A percentile compares a stretch with the other conserved stretches of the same genome.
Evolutionary conservation across 2,113 vertebrate species (phyloP).

Genomic region (Rattus rattus): DNA sequence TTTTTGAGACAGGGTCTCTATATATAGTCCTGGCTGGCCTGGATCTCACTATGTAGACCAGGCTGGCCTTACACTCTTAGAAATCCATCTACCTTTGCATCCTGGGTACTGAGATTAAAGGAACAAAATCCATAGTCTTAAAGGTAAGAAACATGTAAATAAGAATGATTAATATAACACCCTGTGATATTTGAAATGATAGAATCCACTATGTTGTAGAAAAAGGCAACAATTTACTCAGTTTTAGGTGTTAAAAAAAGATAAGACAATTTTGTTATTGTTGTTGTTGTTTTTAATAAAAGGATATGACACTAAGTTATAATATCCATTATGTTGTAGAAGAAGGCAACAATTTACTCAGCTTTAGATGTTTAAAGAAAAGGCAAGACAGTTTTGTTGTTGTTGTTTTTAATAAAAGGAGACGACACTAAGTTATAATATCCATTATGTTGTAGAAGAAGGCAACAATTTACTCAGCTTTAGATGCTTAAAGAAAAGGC

Average conservation of each 20-base stretch:
- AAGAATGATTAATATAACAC: not conserved
- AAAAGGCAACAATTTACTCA: not conserved
- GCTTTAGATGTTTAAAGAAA: too few relatives aligned
- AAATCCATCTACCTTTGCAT: not conserved
- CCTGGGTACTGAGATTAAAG: not conserved
- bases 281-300: not conserved
- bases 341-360: too few relatives aligned
- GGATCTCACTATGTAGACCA: not conserved
- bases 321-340: too few relatives aligned
- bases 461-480: not conserved
- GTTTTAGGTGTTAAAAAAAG: not conserved
- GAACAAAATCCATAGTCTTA: not conserved
- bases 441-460: too few relatives aligned
- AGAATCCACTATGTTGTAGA: not conserved
- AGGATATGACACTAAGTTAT: not conserved
- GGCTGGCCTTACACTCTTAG: not conserved
- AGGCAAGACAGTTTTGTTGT: too few relatives aligned
- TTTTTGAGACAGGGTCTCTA: not conserved
- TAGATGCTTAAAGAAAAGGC: not conserved
- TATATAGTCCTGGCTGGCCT: not conserved
- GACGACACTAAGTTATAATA: too few relatives aligned
- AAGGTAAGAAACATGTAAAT: not conserved
- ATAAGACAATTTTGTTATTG: not conserved
- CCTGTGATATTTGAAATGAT: not conserved
- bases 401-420: too few relatives aligned